Evolutionary conservation across 2,888 invertebrate genomes (phyloP).

Genomic region (Mimas tiliae): DNA sequence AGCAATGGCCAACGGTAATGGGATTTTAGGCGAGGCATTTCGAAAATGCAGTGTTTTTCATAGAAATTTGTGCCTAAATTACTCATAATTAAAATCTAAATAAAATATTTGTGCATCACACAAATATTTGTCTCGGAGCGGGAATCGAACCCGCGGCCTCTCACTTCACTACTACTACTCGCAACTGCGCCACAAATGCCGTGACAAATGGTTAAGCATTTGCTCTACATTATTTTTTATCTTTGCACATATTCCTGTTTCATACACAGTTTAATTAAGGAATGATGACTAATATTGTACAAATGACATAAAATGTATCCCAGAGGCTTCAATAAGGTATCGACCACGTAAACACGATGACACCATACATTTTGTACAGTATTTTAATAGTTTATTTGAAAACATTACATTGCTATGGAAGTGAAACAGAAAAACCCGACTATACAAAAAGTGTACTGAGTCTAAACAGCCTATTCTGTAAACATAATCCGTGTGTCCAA

Average conservation of each 20-base stretch:
- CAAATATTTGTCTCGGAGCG: no score
- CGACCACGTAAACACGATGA: neutral
- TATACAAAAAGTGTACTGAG: neutral
- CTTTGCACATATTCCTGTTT: neutral
- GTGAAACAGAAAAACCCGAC: no score
- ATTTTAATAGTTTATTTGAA: neutral
- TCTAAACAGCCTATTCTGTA: neutral
- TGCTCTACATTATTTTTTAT: neutral
- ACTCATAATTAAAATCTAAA: no score
- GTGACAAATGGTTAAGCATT: no score
- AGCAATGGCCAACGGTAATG: no score
- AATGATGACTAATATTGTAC: neutral
- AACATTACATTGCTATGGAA: neutral
- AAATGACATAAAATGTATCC: neutral
- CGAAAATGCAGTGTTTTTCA: no score
- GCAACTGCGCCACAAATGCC: no score
- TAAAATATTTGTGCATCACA: no score
- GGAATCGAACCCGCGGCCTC: no score
- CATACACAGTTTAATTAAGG: neutral
- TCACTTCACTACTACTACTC: no score
- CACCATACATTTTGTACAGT: neutral
- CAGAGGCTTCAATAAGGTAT: neutral
- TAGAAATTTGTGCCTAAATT: no score
- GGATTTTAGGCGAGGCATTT: no score
- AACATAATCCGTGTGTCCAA: slow-evolving; percentile 3